These are phyloP conservation scores for Syngnathus scovelli DNA, from an alignment of 2,113 vertebrate genomes.

Conservation along the genomic window DNA sequence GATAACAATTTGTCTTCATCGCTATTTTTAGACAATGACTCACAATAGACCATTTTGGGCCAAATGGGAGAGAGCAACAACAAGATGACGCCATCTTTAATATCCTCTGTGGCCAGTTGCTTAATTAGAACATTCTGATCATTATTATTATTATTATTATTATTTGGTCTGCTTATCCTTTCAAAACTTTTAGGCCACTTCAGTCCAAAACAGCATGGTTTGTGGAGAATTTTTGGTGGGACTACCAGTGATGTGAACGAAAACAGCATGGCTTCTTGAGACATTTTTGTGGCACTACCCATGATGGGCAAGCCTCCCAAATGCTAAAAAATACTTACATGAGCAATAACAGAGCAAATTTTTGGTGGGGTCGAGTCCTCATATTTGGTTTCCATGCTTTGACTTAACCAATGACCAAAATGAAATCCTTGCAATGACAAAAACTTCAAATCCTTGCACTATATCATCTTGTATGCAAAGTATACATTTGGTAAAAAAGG, in stretches of 20 bases:
- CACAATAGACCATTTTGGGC: conserved; percentile 91
- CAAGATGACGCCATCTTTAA: conserved; percentile 76
- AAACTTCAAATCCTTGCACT: too few species aligned
- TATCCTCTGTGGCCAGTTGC: conserved; percentile 64
- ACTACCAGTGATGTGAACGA: too few species aligned
- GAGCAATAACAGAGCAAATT: too few species aligned
- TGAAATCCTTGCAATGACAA: too few species aligned
- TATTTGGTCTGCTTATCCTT: neutral
- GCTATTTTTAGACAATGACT: conserved; percentile 99
- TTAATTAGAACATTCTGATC: conserved; percentile 71
- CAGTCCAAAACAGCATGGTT: too few species aligned
- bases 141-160: conserved; percentile 12
- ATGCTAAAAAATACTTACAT: neutral
- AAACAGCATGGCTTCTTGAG: too few species aligned
- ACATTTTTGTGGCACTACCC: neutral
- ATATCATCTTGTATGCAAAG: too few species aligned
- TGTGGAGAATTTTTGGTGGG: too few species aligned
- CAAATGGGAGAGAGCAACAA: conserved; percentile 91
- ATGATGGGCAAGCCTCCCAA: neutral
- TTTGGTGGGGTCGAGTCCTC: too few species aligned
- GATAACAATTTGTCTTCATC: conserved; percentile 99
- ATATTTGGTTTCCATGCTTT: too few species aligned
- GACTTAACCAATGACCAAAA: too few species aligned
- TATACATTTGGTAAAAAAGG: too few species aligned
- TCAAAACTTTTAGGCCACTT: neutral